A percentile compares a stretch with the other conserved stretches of the same genome.
Conservation (phyloP, 2,113 vertebrate species). For the Phainopepla nitens region DNA sequence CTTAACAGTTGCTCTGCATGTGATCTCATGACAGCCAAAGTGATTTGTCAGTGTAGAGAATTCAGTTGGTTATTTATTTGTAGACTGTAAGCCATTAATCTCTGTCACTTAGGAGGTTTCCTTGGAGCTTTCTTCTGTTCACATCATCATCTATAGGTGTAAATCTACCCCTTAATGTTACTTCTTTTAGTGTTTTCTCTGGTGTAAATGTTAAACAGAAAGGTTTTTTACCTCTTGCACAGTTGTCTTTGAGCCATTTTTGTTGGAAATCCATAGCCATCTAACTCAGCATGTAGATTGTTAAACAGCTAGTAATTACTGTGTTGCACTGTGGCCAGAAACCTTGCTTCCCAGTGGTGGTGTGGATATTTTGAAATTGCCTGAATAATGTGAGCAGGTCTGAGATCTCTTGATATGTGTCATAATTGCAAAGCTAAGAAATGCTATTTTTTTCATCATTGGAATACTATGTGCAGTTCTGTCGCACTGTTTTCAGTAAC, state of each 20-base stretch:
- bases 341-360: background rate
- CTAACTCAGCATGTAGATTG: accelerated
- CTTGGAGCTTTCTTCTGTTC: background rate
- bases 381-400: background rate
- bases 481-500: background rate
- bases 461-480: background rate
- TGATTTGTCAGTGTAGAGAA: background rate
- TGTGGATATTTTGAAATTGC: background rate
- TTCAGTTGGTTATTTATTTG: background rate
- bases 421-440: background rate
- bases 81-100: background rate
- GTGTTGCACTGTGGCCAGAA: background rate
- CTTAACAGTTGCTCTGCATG: background rate
- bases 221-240: background rate
- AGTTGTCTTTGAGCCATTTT: background rate
- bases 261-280: background rate
- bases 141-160: background rate
- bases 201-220: background rate
- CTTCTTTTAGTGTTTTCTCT: background rate
- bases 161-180: background rate
- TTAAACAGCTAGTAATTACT: background rate
- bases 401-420: background rate
- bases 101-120: background rate
- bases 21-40: background rate
- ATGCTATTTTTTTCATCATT: background rate